phyloP scores from a whole-genome alignment of 2,797 vertebrate genomes.

The Amblyraja radiata region DNA sequence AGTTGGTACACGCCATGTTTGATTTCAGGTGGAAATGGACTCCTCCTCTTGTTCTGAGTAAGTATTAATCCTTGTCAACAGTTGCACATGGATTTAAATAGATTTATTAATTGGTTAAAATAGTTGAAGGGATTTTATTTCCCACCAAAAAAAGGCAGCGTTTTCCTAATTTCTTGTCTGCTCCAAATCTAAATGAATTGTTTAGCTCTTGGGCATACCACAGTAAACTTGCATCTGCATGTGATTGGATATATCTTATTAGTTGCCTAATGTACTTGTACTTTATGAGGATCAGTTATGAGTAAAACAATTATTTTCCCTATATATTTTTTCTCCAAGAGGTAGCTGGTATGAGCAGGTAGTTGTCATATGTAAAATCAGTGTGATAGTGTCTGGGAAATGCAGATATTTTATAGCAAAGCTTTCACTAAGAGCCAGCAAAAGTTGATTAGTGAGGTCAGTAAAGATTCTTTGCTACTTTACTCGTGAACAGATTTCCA shows the following conservation, averaged over 20 bases:
- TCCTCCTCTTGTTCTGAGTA: conserved; percentile 37
- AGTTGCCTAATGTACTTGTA: neutral
- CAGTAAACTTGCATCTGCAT: neutral
- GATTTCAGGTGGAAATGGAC: conserved; percentile 38
- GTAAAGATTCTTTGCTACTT: neutral
- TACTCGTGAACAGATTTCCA: neutral
- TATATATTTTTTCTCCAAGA: no score
- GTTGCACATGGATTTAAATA: conserved; percentile 36
- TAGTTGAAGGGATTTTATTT: conserved; percentile 5
- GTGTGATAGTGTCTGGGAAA: neutral
- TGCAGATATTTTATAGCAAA: neutral
- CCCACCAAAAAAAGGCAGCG: neutral
- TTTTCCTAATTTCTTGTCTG: neutral
- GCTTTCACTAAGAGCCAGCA: no score
- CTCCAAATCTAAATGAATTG: neutral
- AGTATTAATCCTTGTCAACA: conserved; percentile 37
- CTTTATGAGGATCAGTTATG: neutral
- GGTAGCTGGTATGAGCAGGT: neutral
- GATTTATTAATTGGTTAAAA: neutral
- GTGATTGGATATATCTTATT: neutral
- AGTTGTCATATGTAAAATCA: neutral
- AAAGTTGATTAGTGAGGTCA: neutral
- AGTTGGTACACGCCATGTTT: conserved; percentile 38
- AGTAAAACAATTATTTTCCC: neutral
- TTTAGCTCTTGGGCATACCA: conserved; percentile 1